These are phyloP conservation scores for Phymatocera aterrima DNA, from an alignment of 2,888 invertebrate genomes.

Conservation along the genomic window DNA sequence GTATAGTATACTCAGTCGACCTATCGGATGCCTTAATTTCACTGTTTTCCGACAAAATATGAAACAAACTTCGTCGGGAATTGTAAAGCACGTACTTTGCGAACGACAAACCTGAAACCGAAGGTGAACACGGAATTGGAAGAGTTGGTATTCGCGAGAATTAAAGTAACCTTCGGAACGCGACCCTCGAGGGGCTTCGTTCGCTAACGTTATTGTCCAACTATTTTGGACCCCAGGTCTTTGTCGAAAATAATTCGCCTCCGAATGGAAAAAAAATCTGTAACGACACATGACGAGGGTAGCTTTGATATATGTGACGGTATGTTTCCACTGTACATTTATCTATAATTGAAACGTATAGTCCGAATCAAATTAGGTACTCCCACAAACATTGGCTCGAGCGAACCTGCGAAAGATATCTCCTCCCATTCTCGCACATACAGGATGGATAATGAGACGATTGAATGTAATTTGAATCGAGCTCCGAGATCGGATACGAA, in stretches of 20 bases:
- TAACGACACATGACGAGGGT: conserved; percentile 1
- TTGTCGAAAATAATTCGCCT: conserved; percentile 10
- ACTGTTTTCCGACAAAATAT: background rate
- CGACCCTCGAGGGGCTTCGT: background rate
- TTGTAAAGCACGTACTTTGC: background rate
- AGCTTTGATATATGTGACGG: background rate
- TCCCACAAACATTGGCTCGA: background rate
- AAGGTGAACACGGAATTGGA: background rate
- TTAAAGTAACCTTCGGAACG: background rate
- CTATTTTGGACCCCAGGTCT: background rate
- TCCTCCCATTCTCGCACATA: background rate
- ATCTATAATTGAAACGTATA: no score
- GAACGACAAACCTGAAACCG: background rate
- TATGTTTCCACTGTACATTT: background rate
- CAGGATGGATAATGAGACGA: background rate
- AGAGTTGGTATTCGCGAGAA: background rate
- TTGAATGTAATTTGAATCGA: conserved; percentile 1
- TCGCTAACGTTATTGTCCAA: background rate
- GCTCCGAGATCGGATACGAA: background rate
- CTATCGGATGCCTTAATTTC: conserved; percentile 6
- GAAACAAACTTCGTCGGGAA: background rate
- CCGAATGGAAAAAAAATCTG: conserved; percentile 11
- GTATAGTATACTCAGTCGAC: background rate
- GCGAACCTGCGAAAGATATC: background rate
- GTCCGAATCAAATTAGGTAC: background rate